phyloP scores from a whole-genome alignment of 2,797 vertebrate genomes.

The Pangasius larnaudii region DNA sequence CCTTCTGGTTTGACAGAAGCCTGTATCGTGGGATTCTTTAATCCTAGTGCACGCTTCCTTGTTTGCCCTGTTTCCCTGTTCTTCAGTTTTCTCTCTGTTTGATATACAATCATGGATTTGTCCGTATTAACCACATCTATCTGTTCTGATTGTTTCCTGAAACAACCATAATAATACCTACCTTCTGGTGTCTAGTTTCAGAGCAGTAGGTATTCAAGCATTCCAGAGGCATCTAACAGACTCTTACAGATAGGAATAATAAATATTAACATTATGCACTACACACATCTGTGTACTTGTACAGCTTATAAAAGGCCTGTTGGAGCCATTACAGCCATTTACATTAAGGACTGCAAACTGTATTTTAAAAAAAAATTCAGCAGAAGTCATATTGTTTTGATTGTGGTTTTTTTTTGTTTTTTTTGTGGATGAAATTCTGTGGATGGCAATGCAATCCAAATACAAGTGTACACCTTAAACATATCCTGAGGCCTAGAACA shows the following conservation, averaged over 20 bases:
- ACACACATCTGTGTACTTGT: not conserved
- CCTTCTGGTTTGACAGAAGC: not conserved
- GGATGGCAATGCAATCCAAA: not conserved
- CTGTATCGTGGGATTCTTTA: not conserved
- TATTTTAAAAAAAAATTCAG: not conserved
- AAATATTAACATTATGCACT: not conserved
- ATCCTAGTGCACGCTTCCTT: not conserved
- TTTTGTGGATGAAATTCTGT: not conserved
- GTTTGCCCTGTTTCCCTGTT: not conserved
- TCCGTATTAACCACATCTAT: not conserved
- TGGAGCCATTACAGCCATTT: not conserved
- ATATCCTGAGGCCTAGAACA: not conserved
- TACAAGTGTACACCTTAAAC: not conserved
- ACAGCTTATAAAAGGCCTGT: not conserved
- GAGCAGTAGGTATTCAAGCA: not conserved
- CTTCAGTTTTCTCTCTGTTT: not conserved
- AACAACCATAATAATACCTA: not conserved
- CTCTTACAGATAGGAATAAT: not conserved
- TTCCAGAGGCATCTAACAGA: not conserved
- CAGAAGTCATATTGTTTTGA: not conserved
- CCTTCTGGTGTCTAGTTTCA: not conserved
- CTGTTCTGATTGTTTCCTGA: not conserved
- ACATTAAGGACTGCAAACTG: too few species aligned
- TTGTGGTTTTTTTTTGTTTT: not conserved
- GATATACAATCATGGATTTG: not conserved